Conservation (phyloP, 2,797 vertebrate species). For the Pseudochaenichthys georgianus region DNA sequence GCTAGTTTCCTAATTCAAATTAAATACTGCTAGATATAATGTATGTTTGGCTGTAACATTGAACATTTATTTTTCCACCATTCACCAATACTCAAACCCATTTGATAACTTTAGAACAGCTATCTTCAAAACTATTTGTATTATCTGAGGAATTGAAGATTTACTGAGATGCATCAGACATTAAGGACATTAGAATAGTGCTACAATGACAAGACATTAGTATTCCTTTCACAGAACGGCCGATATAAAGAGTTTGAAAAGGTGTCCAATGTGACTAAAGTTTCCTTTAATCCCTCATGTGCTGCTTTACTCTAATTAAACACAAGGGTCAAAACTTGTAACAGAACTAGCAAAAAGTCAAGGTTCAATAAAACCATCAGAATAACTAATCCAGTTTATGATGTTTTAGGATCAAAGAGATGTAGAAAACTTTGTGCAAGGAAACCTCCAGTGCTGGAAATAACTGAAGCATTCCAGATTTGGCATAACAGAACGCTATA, state of each 20-base stretch:
- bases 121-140: not conserved
- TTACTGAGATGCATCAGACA: not conserved
- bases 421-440: constrained; percentile 1
- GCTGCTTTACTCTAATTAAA: constrained; percentile 14
- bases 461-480: constrained; percentile 54
- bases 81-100: not conserved
- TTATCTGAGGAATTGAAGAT: not conserved
- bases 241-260: constrained; percentile 26
- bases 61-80: not conserved
- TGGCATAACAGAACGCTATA: constrained; percentile 43
- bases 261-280: constrained; percentile 34
- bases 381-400: constrained; percentile 43
- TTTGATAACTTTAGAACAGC: not conserved
- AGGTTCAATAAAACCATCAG: constrained; percentile 34
- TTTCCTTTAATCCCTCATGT: constrained; percentile 22
- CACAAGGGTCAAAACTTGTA: constrained; percentile 38
- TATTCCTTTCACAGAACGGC: constrained; percentile 8
- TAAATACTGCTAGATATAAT: not conserved
- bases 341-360: constrained; percentile 30
- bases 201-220: not conserved
- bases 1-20: not conserved
- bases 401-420: constrained; percentile 53
- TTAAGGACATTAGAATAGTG: not conserved
- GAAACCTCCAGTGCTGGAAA: constrained; percentile 21
- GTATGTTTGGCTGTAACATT: not conserved